Percentiles rank a stretch among this genome's conserved stretches.
phyloP scores from a whole-genome alignment of 1,140 invertebrate genomes.

The Nomia melanderi region DNA sequence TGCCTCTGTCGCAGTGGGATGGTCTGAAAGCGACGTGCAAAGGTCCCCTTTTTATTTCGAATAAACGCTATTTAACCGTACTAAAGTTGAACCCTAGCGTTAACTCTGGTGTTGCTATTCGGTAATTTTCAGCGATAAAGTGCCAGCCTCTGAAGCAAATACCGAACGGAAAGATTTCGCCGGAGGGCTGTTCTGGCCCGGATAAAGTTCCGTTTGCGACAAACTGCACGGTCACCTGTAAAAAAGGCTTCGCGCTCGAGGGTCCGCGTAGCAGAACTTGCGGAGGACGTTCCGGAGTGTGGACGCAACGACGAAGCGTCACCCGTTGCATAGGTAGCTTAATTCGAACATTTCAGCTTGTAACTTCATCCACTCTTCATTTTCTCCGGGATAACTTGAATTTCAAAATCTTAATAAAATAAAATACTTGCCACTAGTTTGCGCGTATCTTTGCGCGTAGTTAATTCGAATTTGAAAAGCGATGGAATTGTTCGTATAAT shows the following conservation, averaged over 20 bases:
- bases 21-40: conserved; percentile 85
- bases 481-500: not conserved
- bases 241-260: conserved; percentile 81
- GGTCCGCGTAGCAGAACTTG: conserved; percentile 80
- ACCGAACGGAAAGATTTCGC: conserved; percentile 79
- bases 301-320: conserved; percentile 77
- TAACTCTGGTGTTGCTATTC: too few species aligned
- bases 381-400: too few species aligned
- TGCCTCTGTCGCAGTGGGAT: conserved; percentile 87
- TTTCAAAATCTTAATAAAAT: too few species aligned
- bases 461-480: too few species aligned
- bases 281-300: conserved; percentile 77
- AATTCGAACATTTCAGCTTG: not conserved
- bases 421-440: too few species aligned
- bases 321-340: conserved; percentile 80
- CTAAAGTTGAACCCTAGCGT: too few species aligned
- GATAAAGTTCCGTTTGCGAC: conserved; percentile 81
- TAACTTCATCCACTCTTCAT: too few species aligned
- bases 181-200: conserved; percentile 78
- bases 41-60: conserved; percentile 77
- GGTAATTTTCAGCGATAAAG: conserved; percentile 80
- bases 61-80: too few species aligned
- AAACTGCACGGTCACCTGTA: conserved; percentile 82
- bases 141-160: conserved; percentile 81
- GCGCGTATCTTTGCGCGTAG: too few species aligned